Conservation (phyloP, 2,888 invertebrate genomes). For the Synergus laeviventris region DNA sequence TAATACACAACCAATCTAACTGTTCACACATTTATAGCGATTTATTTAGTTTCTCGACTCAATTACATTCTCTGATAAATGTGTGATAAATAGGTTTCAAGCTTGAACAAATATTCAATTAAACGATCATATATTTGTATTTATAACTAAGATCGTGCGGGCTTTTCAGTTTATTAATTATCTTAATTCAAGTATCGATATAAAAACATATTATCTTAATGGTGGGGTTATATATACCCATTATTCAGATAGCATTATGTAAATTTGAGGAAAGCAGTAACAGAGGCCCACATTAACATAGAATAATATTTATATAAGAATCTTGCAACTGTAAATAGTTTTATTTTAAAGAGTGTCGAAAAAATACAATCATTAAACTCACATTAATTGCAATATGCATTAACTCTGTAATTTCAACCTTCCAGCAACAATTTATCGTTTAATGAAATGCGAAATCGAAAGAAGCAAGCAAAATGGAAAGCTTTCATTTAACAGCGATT, state of each 20-base stretch:
- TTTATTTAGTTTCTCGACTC: background rate
- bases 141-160: background rate
- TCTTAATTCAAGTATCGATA: background rate
- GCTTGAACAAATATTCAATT: too few relatives aligned
- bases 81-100: background rate
- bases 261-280: background rate
- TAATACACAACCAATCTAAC: background rate
- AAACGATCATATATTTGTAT: background rate
- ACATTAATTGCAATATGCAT: too few relatives aligned
- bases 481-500: background rate
- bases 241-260: background rate
- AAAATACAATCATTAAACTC: too few relatives aligned
- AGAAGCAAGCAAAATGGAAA: background rate
- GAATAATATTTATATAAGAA: too few relatives aligned
- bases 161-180: background rate
- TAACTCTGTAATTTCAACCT: too few relatives aligned
- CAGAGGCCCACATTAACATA: too few relatives aligned
- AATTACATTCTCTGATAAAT: background rate
- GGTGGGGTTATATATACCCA: too few relatives aligned
- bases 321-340: too few relatives aligned
- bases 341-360: too few relatives aligned
- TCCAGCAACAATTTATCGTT: background rate
- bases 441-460: background rate
- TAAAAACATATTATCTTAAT: background rate
- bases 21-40: background rate